A percentile compares a stretch with the other conserved stretches of the same genome.
Evolutionary conservation across 2,113 vertebrate genomes (phyloP).

Genomic region (Beaufortia kweichowensis): DNA sequence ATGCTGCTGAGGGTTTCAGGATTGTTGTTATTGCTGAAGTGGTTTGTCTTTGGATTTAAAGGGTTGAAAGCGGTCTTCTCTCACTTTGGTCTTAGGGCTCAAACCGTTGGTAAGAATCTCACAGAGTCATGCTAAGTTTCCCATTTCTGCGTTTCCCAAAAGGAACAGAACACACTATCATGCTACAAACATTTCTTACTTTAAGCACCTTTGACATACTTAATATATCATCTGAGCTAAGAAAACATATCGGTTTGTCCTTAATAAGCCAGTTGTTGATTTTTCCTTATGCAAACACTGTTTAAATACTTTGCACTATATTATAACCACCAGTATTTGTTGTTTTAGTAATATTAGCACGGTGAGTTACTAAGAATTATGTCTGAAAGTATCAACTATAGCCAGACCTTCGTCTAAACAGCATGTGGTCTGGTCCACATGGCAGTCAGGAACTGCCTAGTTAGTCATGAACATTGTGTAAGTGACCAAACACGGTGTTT

Average conservation of each 20-base stretch:
- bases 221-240: not conserved
- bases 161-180: slow-evolving; percentile 20
- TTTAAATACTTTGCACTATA: not conserved
- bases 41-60: slow-evolving; percentile 28
- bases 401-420: not conserved
- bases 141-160: slow-evolving; percentile 21
- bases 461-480: not conserved
- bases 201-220: not conserved
- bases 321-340: not conserved
- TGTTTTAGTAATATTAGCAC: not conserved
- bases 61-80: slow-evolving; percentile 26
- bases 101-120: slow-evolving; percentile 69
- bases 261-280: not conserved
- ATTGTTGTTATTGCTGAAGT: not conserved
- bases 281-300: not conserved
- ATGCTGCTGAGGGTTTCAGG: not conserved
- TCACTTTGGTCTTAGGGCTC: slow-evolving; percentile 42
- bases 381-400: not conserved
- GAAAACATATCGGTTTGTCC: not conserved
- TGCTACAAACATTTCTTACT: slow-evolving; percentile 7
- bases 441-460: not conserved
- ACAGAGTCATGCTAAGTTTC: slow-evolving; percentile 60
- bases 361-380: not conserved
- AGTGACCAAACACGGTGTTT: too few species aligned
- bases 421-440: not conserved